These are phyloP conservation scores for Oncorhynchus kisutch DNA, from an alignment of 2,113 vertebrate genomes.

Conservation along the genomic window DNA sequence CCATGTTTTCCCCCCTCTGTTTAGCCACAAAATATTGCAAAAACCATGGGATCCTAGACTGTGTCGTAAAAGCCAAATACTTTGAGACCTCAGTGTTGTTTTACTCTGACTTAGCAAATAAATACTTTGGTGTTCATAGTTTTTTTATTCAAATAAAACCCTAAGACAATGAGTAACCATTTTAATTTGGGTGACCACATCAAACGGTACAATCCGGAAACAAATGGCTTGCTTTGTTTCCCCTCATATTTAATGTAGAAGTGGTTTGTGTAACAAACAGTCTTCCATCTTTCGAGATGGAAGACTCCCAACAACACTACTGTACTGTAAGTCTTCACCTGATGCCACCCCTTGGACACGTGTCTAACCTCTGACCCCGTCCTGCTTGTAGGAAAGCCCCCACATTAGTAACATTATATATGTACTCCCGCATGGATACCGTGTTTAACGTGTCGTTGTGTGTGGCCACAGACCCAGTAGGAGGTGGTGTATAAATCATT, in stretches of 20 bases:
- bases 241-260: too few relatives aligned
- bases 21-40: constrained; percentile 28
- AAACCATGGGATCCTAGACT: background rate
- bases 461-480: constrained; percentile 29
- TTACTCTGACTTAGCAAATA: background rate
- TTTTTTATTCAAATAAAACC: background rate
- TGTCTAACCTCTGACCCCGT: constrained; percentile 4
- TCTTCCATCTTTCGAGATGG: background rate
- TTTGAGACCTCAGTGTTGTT: constrained; percentile 1
- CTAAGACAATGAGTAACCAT: too few relatives aligned
- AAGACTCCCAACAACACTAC: constrained; percentile 1
- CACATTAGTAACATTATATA: background rate
- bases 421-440: background rate
- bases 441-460: constrained; percentile 15
- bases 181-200: background rate
- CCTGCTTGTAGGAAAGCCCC: background rate
- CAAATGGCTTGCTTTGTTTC: too few relatives aligned
- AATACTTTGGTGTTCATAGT: background rate
- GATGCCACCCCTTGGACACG: background rate
- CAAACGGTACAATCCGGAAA: background rate
- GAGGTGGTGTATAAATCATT: constrained; percentile 27
- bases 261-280: too few relatives aligned
- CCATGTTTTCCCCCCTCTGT: background rate
- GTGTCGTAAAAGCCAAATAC: constrained; percentile 2
- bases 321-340: background rate